These are phyloP conservation scores for Catharus ustulatus DNA, from an alignment of 2,797 vertebrate species.

Conservation along the genomic window DNA sequence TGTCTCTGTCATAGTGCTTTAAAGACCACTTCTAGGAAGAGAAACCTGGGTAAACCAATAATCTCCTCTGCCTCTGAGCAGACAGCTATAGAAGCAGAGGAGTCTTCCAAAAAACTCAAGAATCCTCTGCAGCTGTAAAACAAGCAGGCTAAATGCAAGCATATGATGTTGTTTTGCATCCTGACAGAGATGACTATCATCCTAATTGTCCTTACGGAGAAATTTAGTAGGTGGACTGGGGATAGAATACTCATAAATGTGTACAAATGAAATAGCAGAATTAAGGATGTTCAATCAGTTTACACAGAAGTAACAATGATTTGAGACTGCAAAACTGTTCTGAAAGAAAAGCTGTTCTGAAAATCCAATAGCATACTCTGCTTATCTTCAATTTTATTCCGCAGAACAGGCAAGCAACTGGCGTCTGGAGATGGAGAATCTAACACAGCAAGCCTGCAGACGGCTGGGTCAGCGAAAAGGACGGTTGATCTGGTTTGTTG, in stretches of 20 bases:
- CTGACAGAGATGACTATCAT: not conserved
- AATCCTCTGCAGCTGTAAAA: not conserved
- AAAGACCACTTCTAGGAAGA: not conserved
- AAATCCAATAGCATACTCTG: not conserved
- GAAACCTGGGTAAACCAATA: accelerated
- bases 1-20: not conserved
- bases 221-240: not conserved
- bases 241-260: not conserved
- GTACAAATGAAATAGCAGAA: not conserved
- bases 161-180: not conserved
- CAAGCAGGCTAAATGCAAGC: not conserved
- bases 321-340: not conserved
- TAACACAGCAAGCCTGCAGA: not conserved
- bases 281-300: not conserved
- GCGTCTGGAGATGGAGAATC: not conserved
- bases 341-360: not conserved
- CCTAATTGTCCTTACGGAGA: not conserved
- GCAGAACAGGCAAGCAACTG: not conserved
- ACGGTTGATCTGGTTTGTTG: accelerated
- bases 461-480: not conserved
- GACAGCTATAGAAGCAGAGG: not conserved
- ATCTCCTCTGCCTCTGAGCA: not conserved
- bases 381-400: not conserved
- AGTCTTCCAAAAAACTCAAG: not conserved
- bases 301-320: not conserved